A percentile compares a stretch with the other conserved stretches of the same genome.
Evolutionary conservation across 2,797 vertebrate genomes (phyloP).

Genomic region (Alosa sapidissima): DNA sequence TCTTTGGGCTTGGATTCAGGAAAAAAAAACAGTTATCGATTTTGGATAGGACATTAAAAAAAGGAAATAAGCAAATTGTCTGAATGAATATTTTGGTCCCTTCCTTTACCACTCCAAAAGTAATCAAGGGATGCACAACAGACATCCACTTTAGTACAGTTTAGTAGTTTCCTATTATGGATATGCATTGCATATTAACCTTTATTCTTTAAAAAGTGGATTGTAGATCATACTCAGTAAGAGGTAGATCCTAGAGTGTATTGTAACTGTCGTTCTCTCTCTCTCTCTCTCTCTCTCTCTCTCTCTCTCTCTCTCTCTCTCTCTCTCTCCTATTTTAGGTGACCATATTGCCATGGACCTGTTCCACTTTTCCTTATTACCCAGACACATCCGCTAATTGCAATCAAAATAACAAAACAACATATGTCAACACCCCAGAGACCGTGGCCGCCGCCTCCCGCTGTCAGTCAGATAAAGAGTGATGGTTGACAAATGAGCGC

Average conservation of each 20-base stretch:
- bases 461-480: slow-evolving; percentile 72
- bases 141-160: neutral
- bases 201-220: neutral
- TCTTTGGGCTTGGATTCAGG: neutral
- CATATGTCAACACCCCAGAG: slow-evolving; percentile 72
- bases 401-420: slow-evolving; percentile 75
- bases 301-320: slow-evolving; percentile 25
- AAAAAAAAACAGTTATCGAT: neutral
- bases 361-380: slow-evolving; percentile 65
- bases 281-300: slow-evolving; percentile 20
- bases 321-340: slow-evolving; percentile 41
- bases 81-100: no score
- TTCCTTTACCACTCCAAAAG: neutral
- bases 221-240: no score
- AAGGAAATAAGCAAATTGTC: neutral
- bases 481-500: slow-evolving; percentile 75
- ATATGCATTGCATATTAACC: neutral
- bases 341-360: slow-evolving; percentile 62
- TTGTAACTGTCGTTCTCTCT: no score
- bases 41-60: neutral
- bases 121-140: neutral
- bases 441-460: slow-evolving; percentile 59
- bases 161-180: neutral
- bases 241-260: no score
- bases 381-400: slow-evolving; percentile 71